A percentile compares a stretch with the other conserved stretches of the same genome.
These are phyloP conservation scores for Lithophane semibrunnea DNA, from an alignment of 2,888 invertebrate genomes.

Conservation along the genomic window DNA sequence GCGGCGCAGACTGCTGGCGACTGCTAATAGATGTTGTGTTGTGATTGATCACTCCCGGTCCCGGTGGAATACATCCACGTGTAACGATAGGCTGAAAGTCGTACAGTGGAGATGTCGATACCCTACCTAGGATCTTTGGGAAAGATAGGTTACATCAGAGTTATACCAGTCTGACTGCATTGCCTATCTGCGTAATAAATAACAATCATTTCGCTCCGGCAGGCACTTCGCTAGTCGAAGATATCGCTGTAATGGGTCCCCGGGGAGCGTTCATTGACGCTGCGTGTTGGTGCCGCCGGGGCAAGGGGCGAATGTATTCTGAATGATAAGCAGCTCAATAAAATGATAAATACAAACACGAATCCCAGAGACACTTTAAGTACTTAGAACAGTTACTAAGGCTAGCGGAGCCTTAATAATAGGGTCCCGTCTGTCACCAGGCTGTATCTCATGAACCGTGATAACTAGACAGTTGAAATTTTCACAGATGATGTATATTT, in stretches of 20 bases:
- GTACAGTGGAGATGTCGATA: background rate
- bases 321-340: constrained; percentile 19
- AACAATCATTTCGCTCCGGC: background rate
- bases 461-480: too few species aligned
- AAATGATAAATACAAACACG: background rate
- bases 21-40: constrained; percentile 6
- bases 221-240: constrained; percentile 5
- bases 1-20: constrained; percentile 3
- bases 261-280: constrained; percentile 1
- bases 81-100: background rate
- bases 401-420: too few species aligned
- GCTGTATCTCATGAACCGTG: too few species aligned
- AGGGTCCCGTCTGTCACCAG: too few species aligned
- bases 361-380: background rate
- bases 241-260: constrained; percentile 7
- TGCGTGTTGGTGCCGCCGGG: background rate
- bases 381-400: background rate
- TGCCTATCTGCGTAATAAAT: background rate
- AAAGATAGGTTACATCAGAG: background rate
- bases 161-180: background rate
- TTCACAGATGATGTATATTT: too few species aligned
- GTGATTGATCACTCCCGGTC: constrained; percentile 13
- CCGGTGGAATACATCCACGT: background rate
- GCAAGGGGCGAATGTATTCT: background rate
- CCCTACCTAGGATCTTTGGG: background rate